Conservation (phyloP, 2,113 vertebrate genomes). For the Eptesicus fuscus region DNA sequence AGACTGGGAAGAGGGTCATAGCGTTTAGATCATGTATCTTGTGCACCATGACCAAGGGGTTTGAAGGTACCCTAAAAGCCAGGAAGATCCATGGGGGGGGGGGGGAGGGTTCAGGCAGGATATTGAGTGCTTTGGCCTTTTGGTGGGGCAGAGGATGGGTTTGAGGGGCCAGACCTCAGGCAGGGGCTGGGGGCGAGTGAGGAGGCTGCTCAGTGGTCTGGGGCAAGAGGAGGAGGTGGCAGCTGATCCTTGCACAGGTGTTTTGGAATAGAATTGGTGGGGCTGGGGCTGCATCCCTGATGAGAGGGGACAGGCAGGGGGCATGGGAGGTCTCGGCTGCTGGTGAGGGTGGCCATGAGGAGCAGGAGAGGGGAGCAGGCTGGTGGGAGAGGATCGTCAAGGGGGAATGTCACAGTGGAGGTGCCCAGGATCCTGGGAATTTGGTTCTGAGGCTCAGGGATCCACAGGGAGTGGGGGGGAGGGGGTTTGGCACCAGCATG, state of each 20-base stretch:
- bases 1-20: neutral
- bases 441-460: neutral
- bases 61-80: neutral
- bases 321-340: neutral
- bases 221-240: neutral
- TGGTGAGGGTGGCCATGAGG: accelerated
- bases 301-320: neutral
- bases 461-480: accelerated
- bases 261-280: neutral
- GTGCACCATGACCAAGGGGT: accelerated
- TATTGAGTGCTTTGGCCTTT: neutral
- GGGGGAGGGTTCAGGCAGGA: accelerated
- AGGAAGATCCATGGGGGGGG: neutral
- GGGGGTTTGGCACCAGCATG: neutral
- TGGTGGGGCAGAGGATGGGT: neutral
- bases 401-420: neutral
- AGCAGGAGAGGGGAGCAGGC: neutral
- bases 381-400: neutral
- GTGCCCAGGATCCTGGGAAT: neutral
- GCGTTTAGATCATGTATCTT: neutral
- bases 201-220: neutral
- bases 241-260: neutral
- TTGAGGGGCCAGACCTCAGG: neutral
- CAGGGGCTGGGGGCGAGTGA: neutral
- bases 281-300: neutral